Evolutionary conservation across 2,888 invertebrate genomes (phyloP), one percentile per base, ranked within the genome.

Genomic region (Napeogenes inachia): DNA sequence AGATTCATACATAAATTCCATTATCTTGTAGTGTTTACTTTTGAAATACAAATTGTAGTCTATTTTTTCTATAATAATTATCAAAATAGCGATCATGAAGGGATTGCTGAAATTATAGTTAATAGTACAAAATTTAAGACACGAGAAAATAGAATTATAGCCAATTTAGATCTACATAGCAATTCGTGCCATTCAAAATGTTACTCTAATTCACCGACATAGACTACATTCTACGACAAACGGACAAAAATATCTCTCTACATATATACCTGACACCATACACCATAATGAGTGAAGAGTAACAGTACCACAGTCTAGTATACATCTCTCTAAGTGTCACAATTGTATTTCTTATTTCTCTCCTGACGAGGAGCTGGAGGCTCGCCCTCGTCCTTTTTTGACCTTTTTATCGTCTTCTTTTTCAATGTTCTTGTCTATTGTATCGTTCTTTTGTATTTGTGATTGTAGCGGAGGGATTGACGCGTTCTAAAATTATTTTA

Each of bases 341-440:
- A 46, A 12, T 10, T 33, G 21, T 10, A 63, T 46, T 47, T 63
- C 70, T 82, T 78, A 90, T 77, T 89, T 90, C 72, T 90, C 90
- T 6, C 83, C 86, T 0, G 89, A 89, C 2, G 89, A 89, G 0
- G 90, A 89, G 70, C 87, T 87, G 0, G 89, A 89, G 10, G 82
- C 87, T 30, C 90, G 75, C 2, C 89, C 89, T 32, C 89, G 78
- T 35, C 85, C 83, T 67, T 85, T 89, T 67, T 80, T 87, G 65
- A 64, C 64, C 63, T 79, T 79, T 67, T 84, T 87, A 13, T 89
- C 89, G 46, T 81, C 82, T 46, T 64, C 63, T 54, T 80, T 83
- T 2, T 76, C 74, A 3, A 63, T 64, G 65, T 71, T 79, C n/a
- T 83, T 75, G 4, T 72, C 68, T 63, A 70, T 60, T 79, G 82